Evolutionary conservation across 2,888 invertebrate species (phyloP).

Genomic region (Leptothorax acervorum): DNA sequence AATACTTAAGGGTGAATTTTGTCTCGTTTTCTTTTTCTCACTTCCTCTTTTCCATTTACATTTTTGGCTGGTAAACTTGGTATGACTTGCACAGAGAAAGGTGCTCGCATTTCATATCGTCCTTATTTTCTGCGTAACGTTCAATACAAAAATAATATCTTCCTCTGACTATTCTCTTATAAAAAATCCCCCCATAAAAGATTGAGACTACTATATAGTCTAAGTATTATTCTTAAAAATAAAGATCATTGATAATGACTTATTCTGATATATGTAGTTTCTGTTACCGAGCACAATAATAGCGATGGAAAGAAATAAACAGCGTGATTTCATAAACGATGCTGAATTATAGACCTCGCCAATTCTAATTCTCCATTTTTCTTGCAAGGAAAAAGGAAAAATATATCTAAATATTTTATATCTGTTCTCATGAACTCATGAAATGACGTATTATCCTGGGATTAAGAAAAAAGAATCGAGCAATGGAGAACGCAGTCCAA

Average conservation of each 20-base stretch:
- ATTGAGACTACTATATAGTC: neutral
- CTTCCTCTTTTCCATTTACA: neutral
- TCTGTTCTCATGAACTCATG: neutral
- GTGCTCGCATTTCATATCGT: neutral
- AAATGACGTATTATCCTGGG: neutral
- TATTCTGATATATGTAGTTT: neutral
- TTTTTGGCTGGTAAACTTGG: neutral
- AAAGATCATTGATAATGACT: neutral
- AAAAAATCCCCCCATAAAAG: neutral
- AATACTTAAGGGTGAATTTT: constrained; percentile 56
- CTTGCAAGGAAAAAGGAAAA: too few relatives aligned
- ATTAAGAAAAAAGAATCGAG: neutral
- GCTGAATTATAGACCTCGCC: neutral
- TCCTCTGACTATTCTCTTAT: neutral
- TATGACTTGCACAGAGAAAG: neutral
- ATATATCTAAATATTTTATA: neutral
- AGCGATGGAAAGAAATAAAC: neutral
- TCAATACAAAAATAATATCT: constrained; percentile 14
- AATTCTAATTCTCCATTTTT: neutral
- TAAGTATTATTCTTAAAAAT: constrained; percentile 1
- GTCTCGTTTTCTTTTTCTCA: constrained; percentile 21
- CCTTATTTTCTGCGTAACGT: neutral
- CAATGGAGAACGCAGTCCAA: neutral
- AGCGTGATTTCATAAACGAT: neutral
- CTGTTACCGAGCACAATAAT: neutral